Conservation (phyloP, 2,888 invertebrate genomes). For the Panorpa germanica region DNA sequence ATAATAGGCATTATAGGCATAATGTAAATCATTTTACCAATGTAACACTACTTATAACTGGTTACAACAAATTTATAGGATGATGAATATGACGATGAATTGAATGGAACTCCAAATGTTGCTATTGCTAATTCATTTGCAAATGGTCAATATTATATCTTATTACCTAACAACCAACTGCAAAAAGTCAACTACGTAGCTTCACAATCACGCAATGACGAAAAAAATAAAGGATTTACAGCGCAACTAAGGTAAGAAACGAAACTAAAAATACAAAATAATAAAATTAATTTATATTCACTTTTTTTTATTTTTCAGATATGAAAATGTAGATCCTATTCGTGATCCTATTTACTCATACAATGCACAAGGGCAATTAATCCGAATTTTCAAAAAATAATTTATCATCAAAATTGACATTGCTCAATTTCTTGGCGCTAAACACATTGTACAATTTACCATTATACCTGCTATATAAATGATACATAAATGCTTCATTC, state of each 20-base stretch:
- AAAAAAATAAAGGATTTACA: slow-evolving; percentile 19
- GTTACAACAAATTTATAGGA: no score
- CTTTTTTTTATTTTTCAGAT: slow-evolving; percentile 13
- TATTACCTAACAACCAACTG: slow-evolving; percentile 21
- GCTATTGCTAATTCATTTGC: slow-evolving; percentile 14
- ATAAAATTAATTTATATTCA: not conserved
- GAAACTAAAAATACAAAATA: no score
- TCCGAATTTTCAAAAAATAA: slow-evolving; percentile 18
- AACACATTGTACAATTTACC: no score
- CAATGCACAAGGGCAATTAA: slow-evolving; percentile 21
- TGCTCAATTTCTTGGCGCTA: no score
- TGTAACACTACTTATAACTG: no score
- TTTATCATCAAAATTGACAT: no score
- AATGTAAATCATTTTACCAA: no score
- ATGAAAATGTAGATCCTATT: slow-evolving; percentile 22
- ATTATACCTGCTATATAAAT: no score
- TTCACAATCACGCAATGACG: slow-evolving; percentile 18
- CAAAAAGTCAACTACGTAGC: slow-evolving; percentile 22
- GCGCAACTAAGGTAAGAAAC: slow-evolving; percentile 18
- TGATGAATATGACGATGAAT: slow-evolving; percentile 7
- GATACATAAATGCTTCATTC: no score
- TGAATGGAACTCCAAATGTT: slow-evolving; percentile 12
- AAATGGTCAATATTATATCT: slow-evolving; percentile 23
- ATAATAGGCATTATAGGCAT: no score
- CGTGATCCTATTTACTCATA: slow-evolving; percentile 23